Evolutionary conservation across 2,113 vertebrate species (phyloP).

Genomic region (Mus musculus): GRCm39 chr1:76421001-76421500

Average conservation of each 20-base stretch:
- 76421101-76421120: slow-evolving; percentile 71
- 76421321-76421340: slow-evolving; percentile 23
- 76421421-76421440: neutral
- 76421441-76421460: neutral
- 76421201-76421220: slow-evolving; percentile 55
- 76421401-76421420: slow-evolving; percentile 14
- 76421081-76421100: slow-evolving; percentile 59
- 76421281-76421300: neutral
- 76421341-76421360: neutral
- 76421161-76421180: slow-evolving; percentile 66
- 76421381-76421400: neutral
- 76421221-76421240: slow-evolving; percentile 45
- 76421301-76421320: neutral
- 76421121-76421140: slow-evolving; percentile 73
- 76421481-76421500: slow-evolving; percentile 59
- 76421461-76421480: slow-evolving; percentile 52
- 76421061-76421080: slow-evolving; percentile 69
- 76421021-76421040: slow-evolving; percentile 68
- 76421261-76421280: neutral
- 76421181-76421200: slow-evolving; percentile 70
- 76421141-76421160: slow-evolving; percentile 75
- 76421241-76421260: neutral
- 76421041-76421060: slow-evolving; percentile 72
- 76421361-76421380: slow-evolving; percentile 43
- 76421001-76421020: slow-evolving; percentile 64